Conservation (phyloP, 2,797 vertebrate species). For the Pseudotriccus pelzelni region DNA sequence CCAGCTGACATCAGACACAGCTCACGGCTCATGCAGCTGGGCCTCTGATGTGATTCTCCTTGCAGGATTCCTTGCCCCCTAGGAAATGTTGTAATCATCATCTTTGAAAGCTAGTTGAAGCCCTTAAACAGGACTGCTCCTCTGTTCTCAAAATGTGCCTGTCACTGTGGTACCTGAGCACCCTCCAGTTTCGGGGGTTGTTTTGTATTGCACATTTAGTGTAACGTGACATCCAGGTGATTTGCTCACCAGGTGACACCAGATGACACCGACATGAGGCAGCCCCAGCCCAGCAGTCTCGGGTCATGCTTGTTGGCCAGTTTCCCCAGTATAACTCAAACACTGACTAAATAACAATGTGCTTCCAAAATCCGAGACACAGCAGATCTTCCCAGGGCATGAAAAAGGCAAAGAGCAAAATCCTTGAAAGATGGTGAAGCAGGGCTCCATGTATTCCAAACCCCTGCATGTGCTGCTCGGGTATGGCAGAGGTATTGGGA, state of each 20-base stretch:
- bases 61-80: background rate
- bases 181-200: background rate
- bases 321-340: background rate
- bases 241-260: background rate
- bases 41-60: background rate
- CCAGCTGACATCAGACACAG: rapidly evolving
- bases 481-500: rapidly evolving
- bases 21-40: rapidly evolving
- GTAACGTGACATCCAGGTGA: background rate
- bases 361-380: background rate
- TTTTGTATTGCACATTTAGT: background rate
- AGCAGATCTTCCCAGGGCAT: background rate
- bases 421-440: background rate
- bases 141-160: background rate
- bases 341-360: background rate
- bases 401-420: background rate
- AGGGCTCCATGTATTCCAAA: rapidly evolving
- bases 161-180: background rate
- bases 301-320: background rate
- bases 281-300: background rate
- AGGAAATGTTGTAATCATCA: background rate
- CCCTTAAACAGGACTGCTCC: background rate
- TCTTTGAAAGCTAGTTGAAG: background rate
- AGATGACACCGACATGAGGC: background rate
- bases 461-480: rapidly evolving